A percentile compares a stretch with the other conserved stretches of the same genome.
Conservation (phyloP, 2,888 invertebrate species). For the Melieria crassipennis region DNA sequence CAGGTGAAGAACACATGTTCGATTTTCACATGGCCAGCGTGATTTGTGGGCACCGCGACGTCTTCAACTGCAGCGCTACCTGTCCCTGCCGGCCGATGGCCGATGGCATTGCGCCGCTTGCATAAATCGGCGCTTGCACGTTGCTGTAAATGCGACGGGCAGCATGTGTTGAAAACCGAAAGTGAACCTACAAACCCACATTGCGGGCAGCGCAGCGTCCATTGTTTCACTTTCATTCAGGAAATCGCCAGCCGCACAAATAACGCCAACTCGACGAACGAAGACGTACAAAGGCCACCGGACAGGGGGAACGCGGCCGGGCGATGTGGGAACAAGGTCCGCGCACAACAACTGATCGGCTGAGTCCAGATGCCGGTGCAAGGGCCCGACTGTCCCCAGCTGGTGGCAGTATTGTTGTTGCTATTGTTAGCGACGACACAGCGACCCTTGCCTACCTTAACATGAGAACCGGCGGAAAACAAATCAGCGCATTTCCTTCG, state of each 20-base stretch:
- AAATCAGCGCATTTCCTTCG: conserved; percentile 20
- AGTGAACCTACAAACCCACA: conserved; percentile 60
- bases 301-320: not conserved
- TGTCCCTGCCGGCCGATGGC: not conserved
- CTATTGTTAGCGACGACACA: conserved; percentile 16
- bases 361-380: conserved; percentile 17
- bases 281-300: not conserved
- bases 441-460: conserved; percentile 49
- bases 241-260: conserved; percentile 36
- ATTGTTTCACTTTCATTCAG: conserved; percentile 60
- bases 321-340: conserved; percentile 7
- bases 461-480: conserved; percentile 35
- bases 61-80: not conserved
- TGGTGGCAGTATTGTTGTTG: not conserved
- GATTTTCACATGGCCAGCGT: conserved; percentile 48
- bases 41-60: conserved; percentile 7
- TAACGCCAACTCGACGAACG: conserved; percentile 16
- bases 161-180: conserved; percentile 49
- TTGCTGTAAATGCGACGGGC: conserved; percentile 15
- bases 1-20: conserved; percentile 50
- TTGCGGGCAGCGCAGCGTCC: conserved; percentile 32
- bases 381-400: conserved; percentile 4
- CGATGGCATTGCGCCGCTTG: conserved; percentile 11
- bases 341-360: not conserved
- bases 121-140: conserved; percentile 21